phyloP scores from a whole-genome alignment of 2,113 vertebrate species.

The Drymodes brunneopygia region DNA sequence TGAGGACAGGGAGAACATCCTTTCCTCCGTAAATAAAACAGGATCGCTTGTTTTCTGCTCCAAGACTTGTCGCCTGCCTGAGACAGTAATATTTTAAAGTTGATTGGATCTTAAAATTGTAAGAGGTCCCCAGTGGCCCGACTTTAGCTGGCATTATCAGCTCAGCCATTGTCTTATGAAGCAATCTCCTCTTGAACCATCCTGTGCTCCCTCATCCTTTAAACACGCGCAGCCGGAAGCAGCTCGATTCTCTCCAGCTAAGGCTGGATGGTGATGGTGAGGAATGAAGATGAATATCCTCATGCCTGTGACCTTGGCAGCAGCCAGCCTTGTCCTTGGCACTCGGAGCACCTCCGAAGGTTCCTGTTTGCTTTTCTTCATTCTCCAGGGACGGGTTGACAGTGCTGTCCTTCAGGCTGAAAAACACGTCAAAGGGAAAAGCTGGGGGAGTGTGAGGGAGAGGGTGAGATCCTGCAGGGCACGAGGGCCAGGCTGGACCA shows the following conservation, averaged over 20 bases:
- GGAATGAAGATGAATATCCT: conserved; percentile 35
- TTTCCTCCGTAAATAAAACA: conserved; percentile 34
- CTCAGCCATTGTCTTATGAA: conserved; percentile 54
- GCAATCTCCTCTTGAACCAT: conserved; percentile 38
- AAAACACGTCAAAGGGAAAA: neutral
- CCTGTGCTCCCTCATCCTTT: neutral
- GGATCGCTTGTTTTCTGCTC: conserved; percentile 59
- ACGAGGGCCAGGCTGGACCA: neutral
- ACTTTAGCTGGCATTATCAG: conserved; percentile 64
- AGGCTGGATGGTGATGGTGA: neutral
- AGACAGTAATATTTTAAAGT: conserved; percentile 66
- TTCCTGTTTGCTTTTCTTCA: neutral
- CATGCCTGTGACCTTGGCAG: conserved; percentile 50
- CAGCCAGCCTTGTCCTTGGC: conserved; percentile 49
- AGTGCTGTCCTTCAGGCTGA: conserved; percentile 63
- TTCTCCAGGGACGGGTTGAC: conserved; percentile 14
- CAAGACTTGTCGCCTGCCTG: conserved; percentile 24
- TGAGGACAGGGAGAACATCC: conserved; percentile 5
- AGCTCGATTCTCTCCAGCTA: neutral
- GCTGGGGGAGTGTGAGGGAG: neutral
- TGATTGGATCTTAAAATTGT: conserved; percentile 71
- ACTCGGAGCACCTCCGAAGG: neutral
- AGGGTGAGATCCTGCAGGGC: neutral
- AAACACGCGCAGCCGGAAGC: neutral
- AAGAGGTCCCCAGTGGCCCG: conserved; percentile 49